Percentiles rank a stretch among this genome's conserved stretches.
Evolutionary conservation across 1,140 invertebrate genomes (phyloP).

Genomic region (Solen grandis): DNA sequence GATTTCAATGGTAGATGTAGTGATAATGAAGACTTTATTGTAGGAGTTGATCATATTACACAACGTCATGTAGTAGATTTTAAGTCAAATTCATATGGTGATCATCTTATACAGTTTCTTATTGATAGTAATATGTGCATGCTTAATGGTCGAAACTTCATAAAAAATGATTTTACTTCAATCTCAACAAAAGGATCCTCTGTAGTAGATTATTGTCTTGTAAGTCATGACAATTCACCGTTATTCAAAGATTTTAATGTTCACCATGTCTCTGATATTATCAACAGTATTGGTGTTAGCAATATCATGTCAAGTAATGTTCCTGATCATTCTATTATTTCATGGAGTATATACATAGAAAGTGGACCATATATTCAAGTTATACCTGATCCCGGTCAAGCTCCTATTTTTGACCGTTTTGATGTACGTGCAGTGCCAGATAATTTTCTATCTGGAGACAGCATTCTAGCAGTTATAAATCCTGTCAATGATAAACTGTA

Average conservation of each 20-base stretch:
- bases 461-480: neutral
- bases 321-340: too few relatives aligned
- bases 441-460: neutral
- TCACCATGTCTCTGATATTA: neutral
- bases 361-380: slow-evolving; percentile 20
- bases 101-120: slow-evolving; percentile 2
- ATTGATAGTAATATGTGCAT: slow-evolving; percentile 16
- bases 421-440: neutral
- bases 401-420: neutral
- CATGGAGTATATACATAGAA: too few relatives aligned
- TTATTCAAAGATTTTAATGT: slow-evolving; percentile 11
- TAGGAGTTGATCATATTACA: slow-evolving; percentile 30
- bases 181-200: slow-evolving; percentile 17
- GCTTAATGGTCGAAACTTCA: slow-evolving; percentile 15
- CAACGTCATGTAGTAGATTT: slow-evolving; percentile 26
- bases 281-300: neutral
- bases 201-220: slow-evolving; percentile 44
- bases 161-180: slow-evolving; percentile 27
- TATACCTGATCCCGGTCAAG: slow-evolving; percentile 6
- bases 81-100: slow-evolving; percentile 24
- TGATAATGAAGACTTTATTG: slow-evolving; percentile 27
- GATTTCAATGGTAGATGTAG: slow-evolving; percentile 41
- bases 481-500: slow-evolving; percentile 5
- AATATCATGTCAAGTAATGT: neutral
- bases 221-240: neutral